phyloP scores from a whole-genome alignment of 2,797 vertebrate species.

The Champsocephalus esox region DNA sequence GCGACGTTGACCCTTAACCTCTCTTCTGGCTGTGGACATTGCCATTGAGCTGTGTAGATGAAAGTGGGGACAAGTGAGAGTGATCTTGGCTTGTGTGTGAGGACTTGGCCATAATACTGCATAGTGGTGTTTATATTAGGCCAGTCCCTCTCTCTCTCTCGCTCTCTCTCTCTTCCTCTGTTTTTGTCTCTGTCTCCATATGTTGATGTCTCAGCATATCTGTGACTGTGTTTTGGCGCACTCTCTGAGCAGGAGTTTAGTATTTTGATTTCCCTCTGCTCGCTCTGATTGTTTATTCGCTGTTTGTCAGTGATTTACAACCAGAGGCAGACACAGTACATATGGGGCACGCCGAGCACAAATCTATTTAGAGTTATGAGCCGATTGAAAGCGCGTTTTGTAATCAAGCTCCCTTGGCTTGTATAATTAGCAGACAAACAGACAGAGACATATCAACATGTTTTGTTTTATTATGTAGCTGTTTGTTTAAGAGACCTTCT shows the following conservation, averaged over 20 bases:
- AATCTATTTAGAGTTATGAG: constrained; percentile 27
- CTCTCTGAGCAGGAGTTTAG: constrained; percentile 29
- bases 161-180: constrained; percentile 51
- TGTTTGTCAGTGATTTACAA: constrained; percentile 59
- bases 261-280: constrained; percentile 44
- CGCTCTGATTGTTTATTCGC: constrained; percentile 42
- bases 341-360: constrained; percentile 28
- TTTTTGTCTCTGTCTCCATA: constrained; percentile 55
- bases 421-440: constrained; percentile 18
- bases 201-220: constrained; percentile 64
- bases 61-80: constrained; percentile 51
- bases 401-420: constrained; percentile 31
- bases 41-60: constrained; percentile 49
- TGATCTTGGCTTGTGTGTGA: constrained; percentile 48
- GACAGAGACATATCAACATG: constrained; percentile 15
- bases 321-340: constrained; percentile 28
- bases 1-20: constrained; percentile 66
- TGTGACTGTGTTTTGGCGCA: neutral
- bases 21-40: constrained; percentile 44
- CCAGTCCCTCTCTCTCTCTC: constrained; percentile 21
- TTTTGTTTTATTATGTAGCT: constrained; percentile 31
- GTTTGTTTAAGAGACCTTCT: constrained; percentile 47
- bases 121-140: constrained; percentile 61
- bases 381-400: constrained; percentile 21
- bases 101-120: constrained; percentile 57